Evolutionary conservation across 2,797 vertebrate species (phyloP).

Genomic region (Coluber constrictor): DNA sequence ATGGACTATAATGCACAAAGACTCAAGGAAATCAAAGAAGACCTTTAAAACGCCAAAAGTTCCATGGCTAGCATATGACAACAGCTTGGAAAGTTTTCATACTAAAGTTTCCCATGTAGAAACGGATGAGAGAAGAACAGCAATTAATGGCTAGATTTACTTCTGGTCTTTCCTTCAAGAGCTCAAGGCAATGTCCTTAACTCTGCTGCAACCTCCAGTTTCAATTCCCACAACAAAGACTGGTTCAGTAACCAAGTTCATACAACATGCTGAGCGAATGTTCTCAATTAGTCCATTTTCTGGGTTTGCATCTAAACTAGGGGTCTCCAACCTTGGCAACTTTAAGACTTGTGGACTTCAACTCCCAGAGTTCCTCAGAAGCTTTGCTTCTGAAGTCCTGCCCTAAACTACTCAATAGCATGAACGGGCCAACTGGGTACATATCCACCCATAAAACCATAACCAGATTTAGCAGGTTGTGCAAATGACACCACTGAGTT

Average conservation of each 20-base stretch:
- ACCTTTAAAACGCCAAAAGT: neutral
- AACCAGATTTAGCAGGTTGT: neutral
- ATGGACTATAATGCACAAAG: neutral
- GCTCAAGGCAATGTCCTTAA: neutral
- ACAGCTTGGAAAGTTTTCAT: neutral
- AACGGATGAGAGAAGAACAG: neutral
- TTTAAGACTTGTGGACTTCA: too few relatives aligned
- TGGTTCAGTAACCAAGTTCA: neutral
- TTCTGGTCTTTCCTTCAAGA: neutral
- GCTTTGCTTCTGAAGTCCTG: neutral
- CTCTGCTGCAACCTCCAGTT: neutral
- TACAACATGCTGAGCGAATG: neutral
- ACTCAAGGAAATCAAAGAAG: neutral
- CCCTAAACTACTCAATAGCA: neutral
- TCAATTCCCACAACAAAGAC: neutral
- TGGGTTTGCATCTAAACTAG: neutral
- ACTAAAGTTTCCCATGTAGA: neutral
- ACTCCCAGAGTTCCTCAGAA: too few relatives aligned
- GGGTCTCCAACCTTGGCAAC: too few relatives aligned
- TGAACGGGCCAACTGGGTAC: neutral
- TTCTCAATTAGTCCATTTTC: neutral
- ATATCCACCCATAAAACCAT: neutral
- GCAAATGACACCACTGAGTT: neutral
- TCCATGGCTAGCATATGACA: neutral
- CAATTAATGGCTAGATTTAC: neutral